These are phyloP conservation scores for Noturus placidus DNA, from an alignment of 2,113 vertebrate species.

Conservation along the genomic window DNA sequence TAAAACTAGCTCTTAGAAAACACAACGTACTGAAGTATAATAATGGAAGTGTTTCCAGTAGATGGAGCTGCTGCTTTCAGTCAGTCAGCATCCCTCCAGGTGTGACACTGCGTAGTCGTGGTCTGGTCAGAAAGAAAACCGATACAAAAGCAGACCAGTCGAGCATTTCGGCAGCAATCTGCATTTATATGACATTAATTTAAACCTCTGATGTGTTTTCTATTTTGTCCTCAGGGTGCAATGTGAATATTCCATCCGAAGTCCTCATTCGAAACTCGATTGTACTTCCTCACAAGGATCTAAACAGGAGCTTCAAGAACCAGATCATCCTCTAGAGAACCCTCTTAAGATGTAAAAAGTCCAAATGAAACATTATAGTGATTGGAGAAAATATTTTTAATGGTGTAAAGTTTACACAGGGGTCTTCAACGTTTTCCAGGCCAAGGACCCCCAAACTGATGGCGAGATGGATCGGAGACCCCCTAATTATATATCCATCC, in stretches of 20 bases:
- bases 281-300: conserved; percentile 97
- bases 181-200: conserved; percentile 20
- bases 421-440: too few relatives aligned
- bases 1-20: neutral
- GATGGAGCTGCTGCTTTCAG: conserved; percentile 36
- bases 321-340: conserved; percentile 90
- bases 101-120: neutral
- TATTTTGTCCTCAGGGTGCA: conserved; percentile 79
- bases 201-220: neutral
- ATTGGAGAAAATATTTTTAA: neutral
- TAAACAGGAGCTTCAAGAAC: conserved; percentile 97
- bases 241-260: conserved; percentile 91
- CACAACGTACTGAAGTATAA: neutral
- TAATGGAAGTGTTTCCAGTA: conserved; percentile 7
- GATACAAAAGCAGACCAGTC: neutral
- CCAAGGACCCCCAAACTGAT: too few relatives aligned
- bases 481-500: too few relatives aligned
- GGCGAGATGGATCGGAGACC: too few relatives aligned
- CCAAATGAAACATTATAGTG: neutral
- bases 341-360: neutral
- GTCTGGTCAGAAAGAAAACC: neutral
- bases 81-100: neutral
- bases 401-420: too few relatives aligned
- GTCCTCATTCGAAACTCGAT: conserved; percentile 97
- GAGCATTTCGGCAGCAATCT: neutral